phyloP scores from a whole-genome alignment of 2,888 invertebrate genomes.

The Eupelmus urozonus region DNA sequence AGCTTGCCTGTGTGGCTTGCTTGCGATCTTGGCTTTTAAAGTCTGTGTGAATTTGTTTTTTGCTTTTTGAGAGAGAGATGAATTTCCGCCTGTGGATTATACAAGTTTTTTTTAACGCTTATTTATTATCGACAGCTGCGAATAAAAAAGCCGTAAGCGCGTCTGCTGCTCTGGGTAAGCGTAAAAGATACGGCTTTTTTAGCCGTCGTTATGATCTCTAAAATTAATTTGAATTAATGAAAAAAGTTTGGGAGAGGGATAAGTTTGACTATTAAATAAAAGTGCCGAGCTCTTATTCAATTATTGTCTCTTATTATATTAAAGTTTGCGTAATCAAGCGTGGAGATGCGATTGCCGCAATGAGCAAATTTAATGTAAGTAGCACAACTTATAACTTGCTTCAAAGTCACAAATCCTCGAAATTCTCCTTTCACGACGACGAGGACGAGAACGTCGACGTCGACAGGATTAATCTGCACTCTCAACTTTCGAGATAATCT shows the following conservation, averaged over 20 bases:
- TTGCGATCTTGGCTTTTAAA: conserved; percentile 1
- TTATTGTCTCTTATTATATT: conserved; percentile 22
- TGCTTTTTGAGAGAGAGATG: too few relatives aligned
- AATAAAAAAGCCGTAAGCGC: too few relatives aligned
- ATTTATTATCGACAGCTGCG: too few relatives aligned
- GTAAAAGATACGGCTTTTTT: too few relatives aligned
- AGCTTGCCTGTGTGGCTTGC: too few relatives aligned
- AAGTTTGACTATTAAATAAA: background rate
- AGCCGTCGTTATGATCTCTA: too few relatives aligned
- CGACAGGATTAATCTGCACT: conserved; percentile 53
- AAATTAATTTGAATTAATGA: too few relatives aligned
- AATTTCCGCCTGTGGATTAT: too few relatives aligned
- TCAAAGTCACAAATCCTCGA: conserved; percentile 49
- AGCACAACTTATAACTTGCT: conserved; percentile 44
- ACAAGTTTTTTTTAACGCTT: too few relatives aligned
- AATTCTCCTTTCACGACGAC: conserved; percentile 19
- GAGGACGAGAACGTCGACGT: background rate
- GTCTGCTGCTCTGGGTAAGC: too few relatives aligned
- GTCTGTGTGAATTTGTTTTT: too few relatives aligned
- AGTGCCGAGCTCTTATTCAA: background rate
- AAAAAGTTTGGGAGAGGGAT: too few relatives aligned
- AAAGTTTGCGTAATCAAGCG: conserved; percentile 17
- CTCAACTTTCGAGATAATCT: conserved; percentile 49
- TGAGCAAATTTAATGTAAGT: conserved; percentile 47
- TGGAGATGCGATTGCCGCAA: conserved; percentile 31